phyloP scores from a whole-genome alignment of 2,113 vertebrate species.

The Struthio camelus region DNA sequence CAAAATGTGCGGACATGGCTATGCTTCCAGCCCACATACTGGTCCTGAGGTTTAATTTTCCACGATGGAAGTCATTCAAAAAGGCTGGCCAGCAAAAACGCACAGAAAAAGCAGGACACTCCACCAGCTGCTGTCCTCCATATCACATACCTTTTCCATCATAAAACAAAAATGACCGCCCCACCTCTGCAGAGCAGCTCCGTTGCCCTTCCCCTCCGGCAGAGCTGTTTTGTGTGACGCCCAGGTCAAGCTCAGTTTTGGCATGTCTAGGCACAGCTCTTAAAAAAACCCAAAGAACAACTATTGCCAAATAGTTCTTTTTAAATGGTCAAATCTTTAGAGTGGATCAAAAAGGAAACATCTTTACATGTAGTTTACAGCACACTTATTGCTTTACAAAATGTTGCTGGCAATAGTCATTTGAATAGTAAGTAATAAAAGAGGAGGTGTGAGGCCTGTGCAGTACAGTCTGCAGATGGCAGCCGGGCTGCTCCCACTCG shows the following conservation, averaged over 20 bases:
- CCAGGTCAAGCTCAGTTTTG: background rate
- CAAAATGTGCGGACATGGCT: constrained; percentile 30
- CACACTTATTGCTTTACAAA: background rate
- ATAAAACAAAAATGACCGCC: background rate
- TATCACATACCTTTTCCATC: background rate
- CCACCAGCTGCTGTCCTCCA: constrained; percentile 6
- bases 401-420: background rate
- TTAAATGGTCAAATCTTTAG: background rate
- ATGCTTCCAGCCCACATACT: background rate
- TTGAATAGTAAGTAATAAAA: background rate
- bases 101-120: background rate
- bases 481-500: rapidly evolving
- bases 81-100: background rate
- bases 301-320: background rate
- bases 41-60: constrained; percentile 11
- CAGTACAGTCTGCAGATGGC: background rate
- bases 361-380: background rate
- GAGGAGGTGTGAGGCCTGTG: background rate
- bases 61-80: constrained; percentile 6
- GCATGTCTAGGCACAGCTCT: background rate
- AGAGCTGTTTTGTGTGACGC: background rate
- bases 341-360: background rate
- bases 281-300: background rate
- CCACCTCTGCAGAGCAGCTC: background rate
- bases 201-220: background rate